Evolutionary conservation across 2,888 invertebrate genomes (phyloP).

Genomic region (Yponomeuta evonymella): DNA sequence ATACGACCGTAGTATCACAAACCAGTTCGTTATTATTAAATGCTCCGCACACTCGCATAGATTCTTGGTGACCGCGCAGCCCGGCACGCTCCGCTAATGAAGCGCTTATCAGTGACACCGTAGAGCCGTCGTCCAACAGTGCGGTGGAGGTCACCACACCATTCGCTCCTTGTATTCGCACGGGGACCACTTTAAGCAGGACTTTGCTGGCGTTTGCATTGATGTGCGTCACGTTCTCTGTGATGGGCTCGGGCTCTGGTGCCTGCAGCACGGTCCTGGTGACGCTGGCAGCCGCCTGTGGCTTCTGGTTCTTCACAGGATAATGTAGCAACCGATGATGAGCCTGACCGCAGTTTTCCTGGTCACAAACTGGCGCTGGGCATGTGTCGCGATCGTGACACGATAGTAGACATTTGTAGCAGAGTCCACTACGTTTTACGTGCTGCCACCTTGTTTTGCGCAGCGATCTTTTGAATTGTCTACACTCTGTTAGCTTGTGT

Average conservation of each 20-base stretch:
- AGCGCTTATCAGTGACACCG: too few species aligned
- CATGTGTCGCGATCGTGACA: conserved; percentile 22
- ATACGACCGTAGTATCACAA: too few species aligned
- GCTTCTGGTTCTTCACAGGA: not conserved
- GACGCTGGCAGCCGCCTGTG: not conserved
- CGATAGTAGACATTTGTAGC: conserved; percentile 24
- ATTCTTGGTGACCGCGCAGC: too few species aligned
- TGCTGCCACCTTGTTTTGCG: conserved; percentile 24
- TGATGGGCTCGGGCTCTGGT: too few species aligned
- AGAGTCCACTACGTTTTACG: conserved; percentile 22
- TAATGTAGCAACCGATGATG: conserved; percentile 24
- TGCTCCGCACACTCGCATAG: too few species aligned
- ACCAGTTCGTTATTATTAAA: too few species aligned
- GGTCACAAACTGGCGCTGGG: conserved; percentile 22
- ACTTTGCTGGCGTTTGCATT: too few species aligned
- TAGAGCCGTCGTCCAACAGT: conserved; percentile 28
- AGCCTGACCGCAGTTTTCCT: conserved; percentile 18
- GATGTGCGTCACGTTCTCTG: too few species aligned
- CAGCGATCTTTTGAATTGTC: conserved; percentile 23
- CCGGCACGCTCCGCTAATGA: too few species aligned
- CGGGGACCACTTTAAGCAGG: too few species aligned
- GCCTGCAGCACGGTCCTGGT: not conserved
- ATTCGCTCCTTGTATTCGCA: too few species aligned
- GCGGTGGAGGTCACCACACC: too few species aligned
- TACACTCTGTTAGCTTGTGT: conserved; percentile 24